Percentiles rank a stretch among this genome's conserved stretches.
Conservation (phyloP, 2,797 vertebrate genomes). For the Acomys russatus region DNA sequence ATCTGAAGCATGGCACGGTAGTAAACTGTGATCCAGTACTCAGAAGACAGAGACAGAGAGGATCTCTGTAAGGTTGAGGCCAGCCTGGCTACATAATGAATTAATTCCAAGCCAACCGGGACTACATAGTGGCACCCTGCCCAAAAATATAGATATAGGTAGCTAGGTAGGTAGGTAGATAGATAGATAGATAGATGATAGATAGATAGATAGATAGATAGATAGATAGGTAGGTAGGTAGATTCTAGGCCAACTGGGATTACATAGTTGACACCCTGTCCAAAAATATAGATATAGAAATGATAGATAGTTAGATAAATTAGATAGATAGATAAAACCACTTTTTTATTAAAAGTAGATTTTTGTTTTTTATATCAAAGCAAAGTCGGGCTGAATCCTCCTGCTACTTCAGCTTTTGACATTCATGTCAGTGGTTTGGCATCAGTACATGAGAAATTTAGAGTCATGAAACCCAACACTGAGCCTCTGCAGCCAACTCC, state of each 20-base stretch:
- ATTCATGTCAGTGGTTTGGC: slow-evolving; percentile 8
- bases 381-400: not conserved
- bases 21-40: not conserved
- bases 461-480: slow-evolving; percentile 4
- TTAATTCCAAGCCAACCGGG: too few relatives aligned
- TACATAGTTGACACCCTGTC: too few relatives aligned
- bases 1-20: not conserved
- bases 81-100: not conserved
- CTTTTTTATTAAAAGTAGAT: not conserved
- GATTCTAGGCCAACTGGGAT: too few relatives aligned
- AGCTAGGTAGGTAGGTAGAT: too few relatives aligned
- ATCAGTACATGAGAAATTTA: not conserved
- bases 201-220: too few relatives aligned
- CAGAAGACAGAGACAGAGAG: not conserved
- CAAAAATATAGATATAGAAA: too few relatives aligned
- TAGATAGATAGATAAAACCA: not conserved
- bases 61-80: not conserved
- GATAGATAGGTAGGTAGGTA: too few relatives aligned
- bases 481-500: not conserved
- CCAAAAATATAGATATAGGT: not conserved
- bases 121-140: not conserved
- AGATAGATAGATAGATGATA: too few relatives aligned
- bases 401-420: slow-evolving; percentile 30
- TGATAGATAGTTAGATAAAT: too few relatives aligned
- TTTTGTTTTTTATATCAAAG: slow-evolving; percentile 60